Evolutionary conservation across 1,140 invertebrate species (phyloP).

Genomic region (Orchesella cincta): DNA sequence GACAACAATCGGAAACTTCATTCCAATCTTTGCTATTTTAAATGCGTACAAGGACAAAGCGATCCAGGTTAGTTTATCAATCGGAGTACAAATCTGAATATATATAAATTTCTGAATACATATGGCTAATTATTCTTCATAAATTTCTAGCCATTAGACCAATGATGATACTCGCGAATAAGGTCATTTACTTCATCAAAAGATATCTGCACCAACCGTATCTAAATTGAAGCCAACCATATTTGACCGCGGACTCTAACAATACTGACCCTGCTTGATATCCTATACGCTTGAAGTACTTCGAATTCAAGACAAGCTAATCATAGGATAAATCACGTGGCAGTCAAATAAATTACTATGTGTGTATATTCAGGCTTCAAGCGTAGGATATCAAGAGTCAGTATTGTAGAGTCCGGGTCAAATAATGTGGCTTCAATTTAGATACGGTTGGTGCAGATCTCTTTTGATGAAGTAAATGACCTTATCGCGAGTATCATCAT

Average conservation of each 20-base stretch:
- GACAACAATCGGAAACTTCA: slow-evolving; percentile 15
- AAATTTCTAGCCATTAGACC: not conserved
- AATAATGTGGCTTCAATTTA: too few species aligned
- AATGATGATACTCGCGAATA: not conserved
- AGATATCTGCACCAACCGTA: not conserved
- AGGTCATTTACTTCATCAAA: not conserved
- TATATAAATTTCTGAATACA: not conserved
- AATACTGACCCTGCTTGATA: too few species aligned
- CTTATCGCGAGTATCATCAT: not conserved
- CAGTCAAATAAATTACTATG: too few species aligned
- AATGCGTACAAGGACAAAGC: not conserved
- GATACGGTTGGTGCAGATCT: too few species aligned
- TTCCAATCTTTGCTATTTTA: slow-evolving; percentile 25
- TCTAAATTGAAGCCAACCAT: too few species aligned
- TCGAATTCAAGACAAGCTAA: too few species aligned
- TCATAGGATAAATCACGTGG: too few species aligned
- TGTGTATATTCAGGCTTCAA: too few species aligned
- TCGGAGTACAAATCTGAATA: not conserved
- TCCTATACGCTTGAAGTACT: too few species aligned
- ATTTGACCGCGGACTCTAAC: too few species aligned
- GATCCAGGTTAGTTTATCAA: not conserved
- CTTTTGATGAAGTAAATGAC: not conserved
- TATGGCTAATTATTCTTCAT: not conserved
- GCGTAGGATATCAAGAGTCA: too few species aligned
- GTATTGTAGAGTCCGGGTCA: too few species aligned